These are phyloP conservation scores for Neolamprologus cancellatus DNA, from an alignment of 2,113 vertebrate genomes.

Conservation along the genomic window DNA sequence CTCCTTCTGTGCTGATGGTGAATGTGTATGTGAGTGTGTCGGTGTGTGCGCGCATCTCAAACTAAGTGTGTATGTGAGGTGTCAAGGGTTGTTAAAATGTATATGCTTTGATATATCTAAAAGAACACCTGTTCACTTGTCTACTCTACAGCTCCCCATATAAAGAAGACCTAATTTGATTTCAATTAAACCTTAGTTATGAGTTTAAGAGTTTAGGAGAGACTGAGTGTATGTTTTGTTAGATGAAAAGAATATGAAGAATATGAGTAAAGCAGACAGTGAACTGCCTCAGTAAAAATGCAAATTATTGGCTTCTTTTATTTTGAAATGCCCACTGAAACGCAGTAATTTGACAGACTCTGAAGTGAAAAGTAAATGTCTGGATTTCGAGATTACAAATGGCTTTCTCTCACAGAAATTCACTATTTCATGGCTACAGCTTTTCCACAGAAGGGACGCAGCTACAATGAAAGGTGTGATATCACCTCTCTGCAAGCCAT, in stretches of 20 bases:
- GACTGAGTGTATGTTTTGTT: not conserved
- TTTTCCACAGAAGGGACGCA: slow-evolving; percentile 25
- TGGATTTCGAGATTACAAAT: slow-evolving; percentile 32
- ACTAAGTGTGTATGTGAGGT: slow-evolving; percentile 41
- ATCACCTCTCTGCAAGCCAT: slow-evolving; percentile 50
- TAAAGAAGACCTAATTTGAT: slow-evolving; percentile 49
- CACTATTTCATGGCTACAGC: slow-evolving; percentile 46
- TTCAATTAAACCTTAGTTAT: slow-evolving; percentile 52
- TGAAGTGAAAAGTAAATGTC: slow-evolving; percentile 31
- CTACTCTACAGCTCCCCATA: slow-evolving; percentile 13
- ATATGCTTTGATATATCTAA: slow-evolving; percentile 34
- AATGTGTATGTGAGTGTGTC: slow-evolving; percentile 17
- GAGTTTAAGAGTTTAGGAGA: slow-evolving; percentile 6
- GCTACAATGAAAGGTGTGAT: slow-evolving; percentile 58
- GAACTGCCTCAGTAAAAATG: slow-evolving; percentile 24
- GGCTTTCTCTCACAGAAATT: slow-evolving; percentile 24
- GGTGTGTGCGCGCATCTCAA: not conserved
- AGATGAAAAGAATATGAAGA: not conserved
- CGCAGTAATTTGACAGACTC: slow-evolving; percentile 4
- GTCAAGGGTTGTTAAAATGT: slow-evolving; percentile 63
- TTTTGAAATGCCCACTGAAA: slow-evolving; percentile 12
- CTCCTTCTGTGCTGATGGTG: slow-evolving; percentile 50
- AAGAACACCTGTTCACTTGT: slow-evolving; percentile 67
- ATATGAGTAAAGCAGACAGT: not conserved
- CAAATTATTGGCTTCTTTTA: slow-evolving; percentile 40